phyloP scores from a whole-genome alignment of 2,113 vertebrate genomes.

The Condylura cristata region DNA sequence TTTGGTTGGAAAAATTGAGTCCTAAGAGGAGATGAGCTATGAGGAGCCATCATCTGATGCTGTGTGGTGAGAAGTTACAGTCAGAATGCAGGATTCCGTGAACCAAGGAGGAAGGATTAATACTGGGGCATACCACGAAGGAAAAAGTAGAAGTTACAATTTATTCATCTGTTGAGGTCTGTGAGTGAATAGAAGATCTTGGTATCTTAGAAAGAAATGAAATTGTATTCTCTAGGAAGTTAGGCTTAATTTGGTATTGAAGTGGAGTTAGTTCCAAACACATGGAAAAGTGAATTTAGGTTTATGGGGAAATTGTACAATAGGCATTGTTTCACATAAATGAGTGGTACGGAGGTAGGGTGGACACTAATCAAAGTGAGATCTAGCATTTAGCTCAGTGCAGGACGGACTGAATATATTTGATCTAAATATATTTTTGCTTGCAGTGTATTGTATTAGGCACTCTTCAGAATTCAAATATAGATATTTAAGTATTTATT shows the following conservation, averaged over 20 bases:
- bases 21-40: too few species aligned
- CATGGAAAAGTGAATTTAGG: neutral
- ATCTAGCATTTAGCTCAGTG: neutral
- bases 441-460: neutral
- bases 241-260: neutral
- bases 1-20: neutral
- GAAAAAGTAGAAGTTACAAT: neutral
- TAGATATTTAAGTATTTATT: neutral
- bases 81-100: neutral
- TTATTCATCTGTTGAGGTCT: neutral
- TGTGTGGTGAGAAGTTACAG: neutral
- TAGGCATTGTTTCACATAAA: neutral
- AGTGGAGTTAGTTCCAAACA: neutral
- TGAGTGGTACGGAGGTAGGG: too few species aligned
- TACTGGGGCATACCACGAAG: neutral
- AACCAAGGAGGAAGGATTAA: neutral
- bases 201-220: neutral
- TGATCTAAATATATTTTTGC: neutral
- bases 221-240: fast-evolving
- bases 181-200: neutral
- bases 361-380: neutral
- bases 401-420: neutral
- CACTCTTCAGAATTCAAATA: neutral
- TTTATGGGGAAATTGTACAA: neutral
- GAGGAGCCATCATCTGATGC: neutral